Evolutionary conservation across 2,113 vertebrate species (phyloP), one percentile per base, ranked within the genome.

Genomic region (Crocuta crocuta): DNA sequence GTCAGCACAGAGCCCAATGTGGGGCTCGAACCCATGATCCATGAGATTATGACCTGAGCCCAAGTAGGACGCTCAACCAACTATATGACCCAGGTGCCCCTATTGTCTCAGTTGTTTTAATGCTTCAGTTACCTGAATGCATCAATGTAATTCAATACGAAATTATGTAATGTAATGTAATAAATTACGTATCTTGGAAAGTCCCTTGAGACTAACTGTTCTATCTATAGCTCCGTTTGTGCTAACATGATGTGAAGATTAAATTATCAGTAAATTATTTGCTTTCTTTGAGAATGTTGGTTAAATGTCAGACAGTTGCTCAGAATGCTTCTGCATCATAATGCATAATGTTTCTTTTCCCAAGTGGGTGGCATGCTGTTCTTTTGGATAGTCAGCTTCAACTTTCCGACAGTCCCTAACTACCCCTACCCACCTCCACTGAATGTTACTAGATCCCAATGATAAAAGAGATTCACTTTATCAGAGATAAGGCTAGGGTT

Each of bases 281-380:
- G 31, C 17, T 81, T 92, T 95, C 76, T 53, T 63, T 61, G 70
- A 19, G 21, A 79, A 95, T 58, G 6, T 21, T 53, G 1, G 13
- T 53, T 92, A 98, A 97, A 96, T 82, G 96, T 90, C 70, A 94
- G 96, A 89, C 10, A 0, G 0, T 94, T 98, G 71, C 78, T 98
- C 96, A 94, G 73, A 98, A 92, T 98, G 90, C 94, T 96, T 81
- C 61, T 97, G 78, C 58, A 92, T 92, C 70, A 53, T 94, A 95
- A 96, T 85, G 78, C 7, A 1, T 96, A 96, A 65, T 94, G 95
- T 97, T 98, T 97, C 91, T 55, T 80, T 96, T 95, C 96, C 95
- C 82, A 95, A 73, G 39, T 58, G 81, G 96, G 93, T 95, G 94
- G 70, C 55, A 86, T 94, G 89, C 95, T 97, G 68, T 98, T 97